These are phyloP conservation scores for Myotis yumanensis DNA, from an alignment of 2,113 vertebrate species.

Conservation along the genomic window DNA sequence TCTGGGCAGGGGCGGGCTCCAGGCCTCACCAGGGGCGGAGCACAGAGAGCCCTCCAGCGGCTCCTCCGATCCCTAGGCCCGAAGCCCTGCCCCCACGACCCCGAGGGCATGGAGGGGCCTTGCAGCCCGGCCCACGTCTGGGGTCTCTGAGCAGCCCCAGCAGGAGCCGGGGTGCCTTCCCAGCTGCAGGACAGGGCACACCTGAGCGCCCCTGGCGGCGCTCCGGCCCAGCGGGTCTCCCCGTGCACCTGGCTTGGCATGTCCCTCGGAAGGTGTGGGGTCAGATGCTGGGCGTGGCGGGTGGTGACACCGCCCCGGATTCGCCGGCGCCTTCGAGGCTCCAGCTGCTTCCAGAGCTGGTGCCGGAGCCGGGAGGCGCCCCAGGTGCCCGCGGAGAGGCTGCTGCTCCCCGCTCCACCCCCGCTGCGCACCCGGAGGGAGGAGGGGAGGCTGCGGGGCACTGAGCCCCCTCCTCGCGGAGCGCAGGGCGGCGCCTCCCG, in stretches of 20 bases:
- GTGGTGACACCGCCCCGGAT: too few relatives aligned
- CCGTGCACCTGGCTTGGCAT: not conserved
- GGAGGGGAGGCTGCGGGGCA: too few relatives aligned
- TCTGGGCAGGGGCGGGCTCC: not conserved
- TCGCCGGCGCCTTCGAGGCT: fast-evolving
- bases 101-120: not conserved
- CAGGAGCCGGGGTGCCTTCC: not conserved
- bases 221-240: not conserved
- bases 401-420: too few relatives aligned
- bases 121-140: too few relatives aligned
- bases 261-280: not conserved
- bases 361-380: too few relatives aligned
- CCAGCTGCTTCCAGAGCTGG: too few relatives aligned
- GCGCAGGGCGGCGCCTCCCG: too few relatives aligned
- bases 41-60: not conserved
- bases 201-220: not conserved
- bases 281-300: not conserved
- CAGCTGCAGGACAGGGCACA: too few relatives aligned
- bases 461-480: too few relatives aligned
- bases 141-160: not conserved
- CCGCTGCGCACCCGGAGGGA: too few relatives aligned
- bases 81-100: not conserved
- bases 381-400: too few relatives aligned
- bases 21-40: not conserved
- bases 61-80: not conserved